Percentiles rank a stretch among this genome's conserved stretches.
Evolutionary conservation across 2,888 invertebrate genomes (phyloP).

Genomic region (Subacronicta megacephala): DNA sequence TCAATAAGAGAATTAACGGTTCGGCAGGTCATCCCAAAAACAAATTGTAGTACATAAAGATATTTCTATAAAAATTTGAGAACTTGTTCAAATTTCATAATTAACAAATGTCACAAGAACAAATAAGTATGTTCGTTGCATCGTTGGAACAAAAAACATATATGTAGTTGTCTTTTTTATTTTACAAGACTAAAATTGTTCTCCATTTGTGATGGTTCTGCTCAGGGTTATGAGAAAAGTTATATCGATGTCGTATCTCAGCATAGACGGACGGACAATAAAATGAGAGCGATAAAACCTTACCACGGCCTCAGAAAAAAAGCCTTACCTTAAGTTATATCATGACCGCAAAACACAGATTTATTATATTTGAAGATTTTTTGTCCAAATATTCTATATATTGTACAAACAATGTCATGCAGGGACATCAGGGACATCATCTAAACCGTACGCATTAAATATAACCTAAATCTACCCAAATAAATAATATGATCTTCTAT

Average conservation of each 20-base stretch:
- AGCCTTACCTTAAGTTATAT: conserved; percentile 42
- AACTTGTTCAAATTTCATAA: neutral
- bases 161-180: conserved; percentile 29
- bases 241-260: conserved; percentile 27
- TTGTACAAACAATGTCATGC: too few relatives aligned
- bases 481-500: too few relatives aligned
- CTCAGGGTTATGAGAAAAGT: conserved; percentile 26
- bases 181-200: conserved; percentile 27
- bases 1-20: conserved; percentile 27
- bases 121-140: too few relatives aligned
- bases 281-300: conserved; percentile 45
- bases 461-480: too few relatives aligned
- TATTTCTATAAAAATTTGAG: conserved; percentile 31
- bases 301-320: conserved; percentile 18
- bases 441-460: too few relatives aligned
- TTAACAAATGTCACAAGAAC: too few relatives aligned
- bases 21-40: conserved; percentile 11
- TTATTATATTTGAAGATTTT: too few relatives aligned
- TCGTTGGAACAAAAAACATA: neutral
- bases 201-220: conserved; percentile 24
- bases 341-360: conserved; percentile 33
- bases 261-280: conserved; percentile 37
- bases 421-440: too few relatives aligned
- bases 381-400: too few relatives aligned
- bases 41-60: conserved; percentile 29